Evolutionary conservation across 2,888 invertebrate genomes (phyloP), one percentile per base, ranked within the genome.

Genomic region (Parnassius glacialis): DNA sequence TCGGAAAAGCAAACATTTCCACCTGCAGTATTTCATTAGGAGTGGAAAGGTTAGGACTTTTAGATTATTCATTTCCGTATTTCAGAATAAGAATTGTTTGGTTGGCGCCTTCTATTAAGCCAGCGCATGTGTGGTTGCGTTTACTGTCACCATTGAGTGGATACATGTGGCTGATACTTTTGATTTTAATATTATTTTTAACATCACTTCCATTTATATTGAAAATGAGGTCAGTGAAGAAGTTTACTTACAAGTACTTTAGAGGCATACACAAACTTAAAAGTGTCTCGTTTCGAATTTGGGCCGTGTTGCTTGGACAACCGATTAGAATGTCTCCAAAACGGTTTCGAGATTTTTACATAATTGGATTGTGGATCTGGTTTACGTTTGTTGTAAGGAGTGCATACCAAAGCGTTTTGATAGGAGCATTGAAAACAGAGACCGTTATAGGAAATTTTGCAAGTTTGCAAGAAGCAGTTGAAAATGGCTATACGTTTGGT

Each of bases 361-460:
- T 87, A 10, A 69, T 87, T 12, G 69, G 75, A 16, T 59, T 87
- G 25, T 88, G 87, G 87, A 69, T 88, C 58, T 86, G 84, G 85
- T 88, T 87, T 41, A 82, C 85, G 1, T 88, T 87, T 64, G 82
- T 86, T 1, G 74, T 87, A 5, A 78, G 87, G 47, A 87, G 77
- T 65, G 85, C 82, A 10, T 87, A 87, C 61, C 87, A 87, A 67
- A 87, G 85, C 62, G 85, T 87, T 3, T 71, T 88, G 3, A 87
- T 87, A 50, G 82, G 83, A 13, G 84, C 87, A 10, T 56, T 87
- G 5, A 87, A 87, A 70, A 83, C 83, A 1, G 85, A 88, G 7
- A 73, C 74, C 0, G 56, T 78, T 1, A 70, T 77, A 0, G 87
- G 84, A 0, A 81, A 82, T 54, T 87, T 83, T 48, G 71, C 69